phyloP scores from a whole-genome alignment of 1,140 invertebrate genomes.

The Nebria ingens region DNA sequence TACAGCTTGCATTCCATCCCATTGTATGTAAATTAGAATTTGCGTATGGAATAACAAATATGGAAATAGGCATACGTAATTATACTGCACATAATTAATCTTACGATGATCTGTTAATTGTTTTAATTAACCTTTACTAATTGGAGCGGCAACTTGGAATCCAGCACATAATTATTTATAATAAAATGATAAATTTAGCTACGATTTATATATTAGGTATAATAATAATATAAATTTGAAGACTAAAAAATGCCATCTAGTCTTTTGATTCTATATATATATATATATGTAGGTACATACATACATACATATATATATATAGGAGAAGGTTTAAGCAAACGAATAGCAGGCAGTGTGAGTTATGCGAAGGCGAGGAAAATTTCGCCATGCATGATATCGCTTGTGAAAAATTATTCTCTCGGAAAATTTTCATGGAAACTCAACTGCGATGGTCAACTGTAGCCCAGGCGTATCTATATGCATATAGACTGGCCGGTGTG shows the following conservation, averaged over 20 bases:
- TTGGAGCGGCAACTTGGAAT: too few species aligned
- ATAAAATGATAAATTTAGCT: too few species aligned
- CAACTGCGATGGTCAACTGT: slow-evolving; percentile 25
- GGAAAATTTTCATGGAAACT: slow-evolving; percentile 6
- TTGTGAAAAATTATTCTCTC: slow-evolving; percentile 2
- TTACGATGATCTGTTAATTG: not conserved
- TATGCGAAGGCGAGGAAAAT: not conserved
- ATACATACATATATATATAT: not conserved
- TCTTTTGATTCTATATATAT: too few species aligned
- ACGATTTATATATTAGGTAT: too few species aligned
- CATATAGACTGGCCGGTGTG: slow-evolving; percentile 31
- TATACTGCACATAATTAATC: too few species aligned
- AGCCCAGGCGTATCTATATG: slow-evolving; percentile 29
- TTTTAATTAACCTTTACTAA: too few species aligned
- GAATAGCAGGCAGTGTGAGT: too few species aligned
- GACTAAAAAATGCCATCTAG: too few species aligned
- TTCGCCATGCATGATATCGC: not conserved
- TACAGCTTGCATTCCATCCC: too few species aligned
- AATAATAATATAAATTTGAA: too few species aligned
- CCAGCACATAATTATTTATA: too few species aligned
- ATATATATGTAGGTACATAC: not conserved
- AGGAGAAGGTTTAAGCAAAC: not conserved
- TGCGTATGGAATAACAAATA: not conserved
- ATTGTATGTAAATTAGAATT: not conserved
- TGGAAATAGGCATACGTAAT: not conserved